phyloP scores from a whole-genome alignment of 2,797 vertebrate species.

The Sebastolobus altivelis region DNA sequence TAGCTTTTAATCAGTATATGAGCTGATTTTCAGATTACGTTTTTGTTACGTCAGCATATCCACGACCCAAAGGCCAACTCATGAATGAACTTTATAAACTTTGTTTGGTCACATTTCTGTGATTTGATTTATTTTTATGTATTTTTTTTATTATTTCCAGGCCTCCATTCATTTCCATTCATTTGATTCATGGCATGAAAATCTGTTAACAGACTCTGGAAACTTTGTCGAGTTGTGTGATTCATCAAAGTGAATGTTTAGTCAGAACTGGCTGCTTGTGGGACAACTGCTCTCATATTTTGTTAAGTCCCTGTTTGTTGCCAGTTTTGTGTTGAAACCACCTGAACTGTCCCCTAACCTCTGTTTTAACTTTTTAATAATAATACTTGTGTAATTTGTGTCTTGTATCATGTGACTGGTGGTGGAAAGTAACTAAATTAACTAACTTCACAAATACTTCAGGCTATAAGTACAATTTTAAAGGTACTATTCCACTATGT shows the following conservation, averaged over 20 bases:
- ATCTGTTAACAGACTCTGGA: background rate
- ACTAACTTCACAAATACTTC: background rate
- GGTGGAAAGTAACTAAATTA: background rate
- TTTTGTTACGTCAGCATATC: background rate
- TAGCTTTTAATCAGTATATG: background rate
- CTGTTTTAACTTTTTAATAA: background rate
- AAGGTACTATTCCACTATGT: background rate
- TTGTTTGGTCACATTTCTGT: background rate
- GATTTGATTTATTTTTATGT: background rate
- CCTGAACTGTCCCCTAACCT: background rate
- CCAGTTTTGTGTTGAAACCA: too few species aligned
- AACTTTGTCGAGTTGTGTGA: background rate
- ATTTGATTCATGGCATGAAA: background rate
- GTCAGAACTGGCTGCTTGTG: too few species aligned
- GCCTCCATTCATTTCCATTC: background rate
- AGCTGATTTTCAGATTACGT: background rate
- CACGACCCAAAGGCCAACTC: background rate
- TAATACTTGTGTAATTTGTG: background rate
- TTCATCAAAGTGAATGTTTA: background rate
- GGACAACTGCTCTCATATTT: too few species aligned
- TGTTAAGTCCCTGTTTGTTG: too few species aligned
- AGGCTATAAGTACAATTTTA: background rate
- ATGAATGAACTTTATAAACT: background rate
- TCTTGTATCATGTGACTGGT: background rate
- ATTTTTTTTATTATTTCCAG: background rate